Evolutionary conservation across 2,113 vertebrate genomes (phyloP).

Genomic region (Lepus europaeus): DNA sequence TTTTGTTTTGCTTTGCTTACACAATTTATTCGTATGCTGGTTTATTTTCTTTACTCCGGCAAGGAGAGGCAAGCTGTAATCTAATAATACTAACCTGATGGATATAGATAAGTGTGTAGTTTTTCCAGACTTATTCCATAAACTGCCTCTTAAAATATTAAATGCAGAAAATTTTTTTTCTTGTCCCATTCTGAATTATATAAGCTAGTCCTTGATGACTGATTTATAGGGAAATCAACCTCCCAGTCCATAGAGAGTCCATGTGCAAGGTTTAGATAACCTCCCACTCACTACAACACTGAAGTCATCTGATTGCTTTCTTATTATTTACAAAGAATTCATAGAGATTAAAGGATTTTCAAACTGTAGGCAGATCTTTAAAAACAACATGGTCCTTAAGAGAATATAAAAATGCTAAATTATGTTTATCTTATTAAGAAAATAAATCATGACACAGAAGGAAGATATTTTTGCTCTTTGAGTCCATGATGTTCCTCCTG

Average conservation of each 20-base stretch:
- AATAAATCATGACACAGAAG: constrained; percentile 34
- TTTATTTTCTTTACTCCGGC: constrained; percentile 41
- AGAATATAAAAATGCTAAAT: constrained; percentile 62
- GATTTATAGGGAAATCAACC: constrained; percentile 63
- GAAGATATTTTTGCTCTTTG: constrained; percentile 24
- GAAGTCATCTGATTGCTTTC: constrained; percentile 69
- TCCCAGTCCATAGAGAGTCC: constrained; percentile 17
- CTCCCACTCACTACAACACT: constrained; percentile 37
- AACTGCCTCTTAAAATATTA: constrained; percentile 67
- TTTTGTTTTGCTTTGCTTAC: constrained; percentile 66
- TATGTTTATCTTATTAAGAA: constrained; percentile 59
- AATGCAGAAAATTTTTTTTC: constrained; percentile 50
- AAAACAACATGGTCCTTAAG: constrained; percentile 36
- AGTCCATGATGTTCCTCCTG: constrained; percentile 33
- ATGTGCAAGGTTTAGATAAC: constrained; percentile 72
- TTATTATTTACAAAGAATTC: constrained; percentile 70
- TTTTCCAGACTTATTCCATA: constrained; percentile 71
- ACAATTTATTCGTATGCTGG: constrained; percentile 48
- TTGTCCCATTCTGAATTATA: constrained; percentile 54
- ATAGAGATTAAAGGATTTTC: constrained; percentile 67
- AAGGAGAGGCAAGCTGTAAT: constrained; percentile 64
- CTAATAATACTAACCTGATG: constrained; percentile 62
- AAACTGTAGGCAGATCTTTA: constrained; percentile 52
- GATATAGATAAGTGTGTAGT: constrained; percentile 68
- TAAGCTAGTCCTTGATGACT: constrained; percentile 16